Base-by-base conservation (phyloP, 2,888 invertebrate genomes). In the Zaprionus obscuricornis region DNA sequence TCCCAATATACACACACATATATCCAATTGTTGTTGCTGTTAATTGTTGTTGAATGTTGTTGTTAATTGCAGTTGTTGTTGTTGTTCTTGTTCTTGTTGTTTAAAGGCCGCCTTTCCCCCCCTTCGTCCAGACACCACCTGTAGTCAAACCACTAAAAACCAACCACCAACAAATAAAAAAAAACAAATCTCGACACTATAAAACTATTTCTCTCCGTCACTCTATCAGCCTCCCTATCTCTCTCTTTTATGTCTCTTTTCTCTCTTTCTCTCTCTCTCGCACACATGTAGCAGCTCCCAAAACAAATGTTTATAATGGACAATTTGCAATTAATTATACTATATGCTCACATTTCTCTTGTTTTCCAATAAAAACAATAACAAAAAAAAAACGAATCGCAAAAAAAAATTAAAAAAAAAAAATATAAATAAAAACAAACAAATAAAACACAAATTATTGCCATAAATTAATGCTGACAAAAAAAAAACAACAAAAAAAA, bases 281-380 rank as follows among this genome's bases (percentile, higher is more conserved):
- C 26, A 43, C 16, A 39, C 11, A 31, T 52, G 47, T 37, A 67
- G 69, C 46, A 42, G 34, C 37, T 29, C n/a, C 36, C 37, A 10
- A n/a, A n/a, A 8, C 6, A 42, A 55, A 36, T 29, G 56, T 50
- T 57, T 70, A 47, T 66, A 47, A 68, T 77, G 68, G 42, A 58
- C 39, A 70, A 58, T 45, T 58, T 59, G 56, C 63, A 65, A 78
- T 69, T 73, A 68, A 75, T 77, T 50, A 59, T 42, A 70, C 64
- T 60, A 63, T 72, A 55, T 71, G 73, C 62, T 74, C 74, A 74
- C 60, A 69, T 82, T 83, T 82, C 59, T 83, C 63, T 75, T 77
- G 69, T 59, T 70, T 66, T 46, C 11, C 71, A 39, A 27, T 20
- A 36, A 51, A 7, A 51, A 37, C 17, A n/a, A 22, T 10, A 45